A percentile compares a stretch with the other conserved stretches of the same genome.
Evolutionary conservation across 2,888 invertebrate species (phyloP).

Genomic region (Azorinus chamasolen): DNA sequence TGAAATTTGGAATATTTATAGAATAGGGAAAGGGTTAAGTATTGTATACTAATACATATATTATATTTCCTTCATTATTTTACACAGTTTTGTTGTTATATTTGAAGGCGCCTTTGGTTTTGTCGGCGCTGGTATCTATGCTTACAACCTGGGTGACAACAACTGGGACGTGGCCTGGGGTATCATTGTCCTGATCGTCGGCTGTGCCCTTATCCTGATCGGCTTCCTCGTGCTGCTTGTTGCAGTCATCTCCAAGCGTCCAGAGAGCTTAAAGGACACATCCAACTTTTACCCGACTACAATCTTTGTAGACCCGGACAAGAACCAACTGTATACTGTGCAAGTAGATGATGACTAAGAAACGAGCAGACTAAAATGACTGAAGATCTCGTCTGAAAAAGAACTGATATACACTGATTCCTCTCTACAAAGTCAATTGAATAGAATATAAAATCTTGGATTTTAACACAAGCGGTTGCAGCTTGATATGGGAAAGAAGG

Average conservation of each 20-base stretch:
- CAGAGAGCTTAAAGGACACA: conserved; percentile 60
- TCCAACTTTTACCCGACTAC: conserved; percentile 61
- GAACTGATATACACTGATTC: too few relatives aligned
- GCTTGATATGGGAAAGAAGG: too few relatives aligned
- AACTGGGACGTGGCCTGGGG: conserved; percentile 73
- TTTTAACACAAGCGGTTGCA: too few relatives aligned
- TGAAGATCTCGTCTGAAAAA: too few relatives aligned
- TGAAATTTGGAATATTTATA: too few relatives aligned
- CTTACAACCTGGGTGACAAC: conserved; percentile 65
- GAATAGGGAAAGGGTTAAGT: too few relatives aligned
- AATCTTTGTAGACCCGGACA: conserved; percentile 72
- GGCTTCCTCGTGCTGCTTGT: conserved; percentile 75
- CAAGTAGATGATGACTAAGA: conserved; percentile 46
- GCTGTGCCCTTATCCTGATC: conserved; percentile 69
- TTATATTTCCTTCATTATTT: too few relatives aligned
- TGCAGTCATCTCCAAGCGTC: conserved; percentile 69
- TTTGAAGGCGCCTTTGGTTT: conserved; percentile 73
- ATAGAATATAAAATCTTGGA: too few relatives aligned
- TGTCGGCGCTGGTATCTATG: conserved; percentile 74
- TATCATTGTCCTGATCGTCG: conserved; percentile 73
- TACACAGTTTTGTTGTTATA: neutral
- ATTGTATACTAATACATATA: too few relatives aligned
- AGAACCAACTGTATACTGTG: conserved; percentile 71
- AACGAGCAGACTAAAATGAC: too few relatives aligned
- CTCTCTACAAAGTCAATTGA: too few relatives aligned